Percentiles rank a stretch among this genome's conserved stretches.
phyloP scores from a whole-genome alignment of 2,888 invertebrate species.

The Metacarcinus magister region DNA sequence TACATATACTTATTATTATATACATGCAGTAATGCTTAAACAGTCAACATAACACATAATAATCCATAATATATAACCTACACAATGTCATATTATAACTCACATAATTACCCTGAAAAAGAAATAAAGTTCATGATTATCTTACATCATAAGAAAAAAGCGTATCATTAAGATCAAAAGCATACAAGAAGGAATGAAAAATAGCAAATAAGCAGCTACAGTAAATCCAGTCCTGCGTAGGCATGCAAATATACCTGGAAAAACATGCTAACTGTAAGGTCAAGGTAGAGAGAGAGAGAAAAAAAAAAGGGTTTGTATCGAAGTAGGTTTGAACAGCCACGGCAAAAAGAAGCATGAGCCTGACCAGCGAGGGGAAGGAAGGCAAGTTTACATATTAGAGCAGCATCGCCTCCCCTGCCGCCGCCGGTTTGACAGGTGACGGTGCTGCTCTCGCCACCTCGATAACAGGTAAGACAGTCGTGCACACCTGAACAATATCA shows the following conservation, averaged over 20 bases:
- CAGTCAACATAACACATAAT: too few species aligned
- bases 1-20: too few species aligned
- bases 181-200: background rate
- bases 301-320: background rate
- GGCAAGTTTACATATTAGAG: background rate
- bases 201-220: background rate
- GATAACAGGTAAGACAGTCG: background rate
- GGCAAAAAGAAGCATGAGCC: background rate
- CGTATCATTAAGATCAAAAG: too few species aligned
- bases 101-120: too few species aligned
- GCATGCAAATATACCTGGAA: background rate
- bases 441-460: background rate
- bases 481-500: background rate
- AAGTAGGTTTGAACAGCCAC: background rate
- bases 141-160: too few species aligned
- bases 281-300: background rate
- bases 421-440: background rate
- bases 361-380: background rate
- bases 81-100: too few species aligned
- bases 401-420: background rate
- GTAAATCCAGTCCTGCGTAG: background rate
- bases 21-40: too few species aligned
- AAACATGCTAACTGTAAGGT: background rate
- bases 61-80: too few species aligned
- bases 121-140: too few species aligned